Conservation (phyloP, 2,113 vertebrate species). For the Gallinago paraguaiae region DNA sequence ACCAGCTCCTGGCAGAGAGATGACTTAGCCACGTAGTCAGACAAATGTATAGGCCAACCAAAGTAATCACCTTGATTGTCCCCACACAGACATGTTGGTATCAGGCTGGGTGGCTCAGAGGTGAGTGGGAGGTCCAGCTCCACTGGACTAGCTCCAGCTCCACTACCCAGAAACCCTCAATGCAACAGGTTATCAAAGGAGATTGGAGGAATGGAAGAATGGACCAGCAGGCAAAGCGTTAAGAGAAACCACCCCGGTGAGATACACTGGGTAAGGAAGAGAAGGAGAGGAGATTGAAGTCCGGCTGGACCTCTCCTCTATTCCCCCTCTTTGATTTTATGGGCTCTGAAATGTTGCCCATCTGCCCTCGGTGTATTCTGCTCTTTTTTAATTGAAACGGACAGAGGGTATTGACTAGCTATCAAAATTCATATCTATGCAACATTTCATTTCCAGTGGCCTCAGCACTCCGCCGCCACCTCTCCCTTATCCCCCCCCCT, state of each 20-base stretch:
- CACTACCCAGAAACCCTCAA: not conserved
- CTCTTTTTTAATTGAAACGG: constrained; percentile 72
- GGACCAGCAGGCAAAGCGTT: not conserved
- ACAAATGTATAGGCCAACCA: rapidly evolving
- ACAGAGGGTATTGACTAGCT: constrained; percentile 73
- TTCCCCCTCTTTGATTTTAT: constrained; percentile 47
- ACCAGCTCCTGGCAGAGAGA: not conserved
- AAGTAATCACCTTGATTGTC: rapidly evolving
- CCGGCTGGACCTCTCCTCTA: not conserved
- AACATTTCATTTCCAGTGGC: constrained; percentile 68
- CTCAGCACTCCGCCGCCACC: constrained; percentile 54
- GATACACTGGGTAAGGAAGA: not conserved
- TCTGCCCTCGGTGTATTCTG: constrained; percentile 47
- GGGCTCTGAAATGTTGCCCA: constrained; percentile 69
- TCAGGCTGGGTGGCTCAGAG: not conserved
- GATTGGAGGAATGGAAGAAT: not conserved
- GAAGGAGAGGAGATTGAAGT: not conserved
- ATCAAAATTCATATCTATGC: constrained; percentile 74
- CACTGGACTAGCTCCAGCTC: too few relatives aligned
- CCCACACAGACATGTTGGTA: rapidly evolving
- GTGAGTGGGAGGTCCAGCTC: not conserved
- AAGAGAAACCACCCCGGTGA: not conserved
- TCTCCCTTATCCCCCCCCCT: not conserved
- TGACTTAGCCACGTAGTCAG: not conserved
- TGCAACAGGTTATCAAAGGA: not conserved